Evolutionary conservation across 2,113 vertebrate genomes (phyloP), one percentile per base, ranked within the genome.

Genomic region (Lepus americanus): DNA sequence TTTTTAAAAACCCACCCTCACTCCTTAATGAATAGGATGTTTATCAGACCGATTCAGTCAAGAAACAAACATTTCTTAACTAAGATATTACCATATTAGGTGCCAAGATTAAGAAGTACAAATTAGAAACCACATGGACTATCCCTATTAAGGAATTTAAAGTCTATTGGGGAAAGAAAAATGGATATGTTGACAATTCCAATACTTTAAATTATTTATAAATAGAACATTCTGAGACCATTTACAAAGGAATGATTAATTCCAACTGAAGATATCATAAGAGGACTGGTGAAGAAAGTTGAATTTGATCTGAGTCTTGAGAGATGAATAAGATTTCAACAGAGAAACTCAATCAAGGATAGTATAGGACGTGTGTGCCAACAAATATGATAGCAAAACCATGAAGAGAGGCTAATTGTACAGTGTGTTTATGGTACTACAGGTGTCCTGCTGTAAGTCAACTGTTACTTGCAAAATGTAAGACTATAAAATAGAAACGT

Each of bases 231-330:
- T 27, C 55, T 66, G 63, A 95, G 22, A 70, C 22, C 0, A 77
- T 25, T 44, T 88, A 49, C 36, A 72, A 76, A 83, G 9, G 25
- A 94, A 91, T 36, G 9, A 92, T 80, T 82, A 33, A 84, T 63
- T 92, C 19, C 70, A 92, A 59, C 22, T 20, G 8, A 84, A 64
- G 27, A 44, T 23, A 55, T 84, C n/a, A 80, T 25, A 22, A 77
- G n/a, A 77, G 6, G 27, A 4, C 66, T 51, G 27, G 78, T 55
- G 0, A 31, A 80, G 22, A 94, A 94, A 82, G 61, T 13, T 81
- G 49, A 70, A 87, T 96, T 77, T 90, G 29, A 73, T 49, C 66
- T 82, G 22, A 9, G 39, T 20, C 72, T 93, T 90, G n/a, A 84
- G n/a, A 95, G 27, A 66, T 70, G 12, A 79, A 25, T 49, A 53